Conservation (phyloP, 2,113 vertebrate species). For the Heteronetta atricapilla region DNA sequence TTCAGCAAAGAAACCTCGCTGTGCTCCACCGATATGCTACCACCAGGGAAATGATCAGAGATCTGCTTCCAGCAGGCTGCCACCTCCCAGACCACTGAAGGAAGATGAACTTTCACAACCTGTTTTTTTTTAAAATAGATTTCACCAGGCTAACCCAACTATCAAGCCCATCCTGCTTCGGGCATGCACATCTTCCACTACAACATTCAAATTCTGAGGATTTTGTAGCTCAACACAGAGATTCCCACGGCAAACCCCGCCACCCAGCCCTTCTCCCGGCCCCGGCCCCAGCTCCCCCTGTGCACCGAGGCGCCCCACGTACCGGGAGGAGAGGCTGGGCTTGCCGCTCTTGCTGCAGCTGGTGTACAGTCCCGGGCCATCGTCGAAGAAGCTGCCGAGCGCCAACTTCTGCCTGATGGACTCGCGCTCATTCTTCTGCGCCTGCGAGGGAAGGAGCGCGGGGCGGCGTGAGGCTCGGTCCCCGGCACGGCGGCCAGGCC, state of each 20-base stretch:
- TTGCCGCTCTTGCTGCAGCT: slow-evolving; percentile 98
- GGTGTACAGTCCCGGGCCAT: slow-evolving; percentile 96
- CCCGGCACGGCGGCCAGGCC: too few relatives aligned
- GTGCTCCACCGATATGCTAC: background rate
- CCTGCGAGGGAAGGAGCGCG: slow-evolving; percentile 78
- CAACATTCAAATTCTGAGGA: background rate
- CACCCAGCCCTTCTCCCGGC: background rate
- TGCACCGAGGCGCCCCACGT: background rate
- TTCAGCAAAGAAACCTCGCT: background rate
- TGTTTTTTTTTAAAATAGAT: background rate
- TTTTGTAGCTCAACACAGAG: background rate
- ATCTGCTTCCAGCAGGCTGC: background rate
- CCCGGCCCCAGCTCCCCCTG: background rate
- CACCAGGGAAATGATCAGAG: background rate
- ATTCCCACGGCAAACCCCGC: background rate
- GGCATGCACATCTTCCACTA: background rate
- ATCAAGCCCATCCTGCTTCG: background rate
- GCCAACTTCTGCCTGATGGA: slow-evolving; percentile 99
- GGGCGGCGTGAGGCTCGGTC: background rate
- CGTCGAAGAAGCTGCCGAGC: slow-evolving; percentile 97
- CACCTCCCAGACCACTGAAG: background rate
- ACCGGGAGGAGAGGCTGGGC: slow-evolving; percentile 97
- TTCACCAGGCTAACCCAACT: background rate
- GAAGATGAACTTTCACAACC: background rate
- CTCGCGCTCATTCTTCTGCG: slow-evolving; percentile 99